Evolutionary conservation across 1,140 invertebrate species (phyloP), one percentile per base, ranked within the genome.

Genomic region (Myzus persicae): DNA sequence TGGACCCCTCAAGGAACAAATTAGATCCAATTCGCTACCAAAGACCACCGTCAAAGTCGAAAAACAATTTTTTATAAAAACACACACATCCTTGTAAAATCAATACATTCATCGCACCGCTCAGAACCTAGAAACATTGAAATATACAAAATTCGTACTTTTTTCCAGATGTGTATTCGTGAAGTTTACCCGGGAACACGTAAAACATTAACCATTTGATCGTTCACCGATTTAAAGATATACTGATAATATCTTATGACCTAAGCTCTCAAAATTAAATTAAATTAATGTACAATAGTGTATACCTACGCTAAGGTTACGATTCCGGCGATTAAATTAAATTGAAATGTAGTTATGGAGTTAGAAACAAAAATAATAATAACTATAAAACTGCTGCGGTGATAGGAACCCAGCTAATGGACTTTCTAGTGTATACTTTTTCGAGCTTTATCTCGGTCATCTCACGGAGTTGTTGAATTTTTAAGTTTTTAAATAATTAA

Each of bases 401-500:
- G 11, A 67, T n/a, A 4, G 11, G 14, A n/a, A n/a, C 59, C 14
- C 5, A 4, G 14, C 8, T 59, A 31, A 26, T 59, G 54, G 11
- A 8, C 42, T 44, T 87, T 44, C 26, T 2, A 44, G 26, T 87
- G 42, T 18, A 87, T 20, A 44, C 42, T 44, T n/a, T 67, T 67
- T 14, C 59, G 4, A n/a, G 1, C 4, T 5, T 87, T 42, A 87
- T 87, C 26, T n/a, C 14, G 4, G 59, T 5, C 24, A 3, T 44
- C 38, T 26, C 14, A n/a, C 18, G 6, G 36, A 89, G 46, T 89
- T 51, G 20, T 89, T 89, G n/a, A 89, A 22, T 48, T 48, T 36
- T 5, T 36, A 89, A 89, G n/a, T 51, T n/a, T 89, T 89, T 36
- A 38, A 51, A 89, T 89, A 51, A 89, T 89, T 89, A 36, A 46